phyloP scores from a whole-genome alignment of 2,797 vertebrate genomes.

The Eupleurogrammus muticus region DNA sequence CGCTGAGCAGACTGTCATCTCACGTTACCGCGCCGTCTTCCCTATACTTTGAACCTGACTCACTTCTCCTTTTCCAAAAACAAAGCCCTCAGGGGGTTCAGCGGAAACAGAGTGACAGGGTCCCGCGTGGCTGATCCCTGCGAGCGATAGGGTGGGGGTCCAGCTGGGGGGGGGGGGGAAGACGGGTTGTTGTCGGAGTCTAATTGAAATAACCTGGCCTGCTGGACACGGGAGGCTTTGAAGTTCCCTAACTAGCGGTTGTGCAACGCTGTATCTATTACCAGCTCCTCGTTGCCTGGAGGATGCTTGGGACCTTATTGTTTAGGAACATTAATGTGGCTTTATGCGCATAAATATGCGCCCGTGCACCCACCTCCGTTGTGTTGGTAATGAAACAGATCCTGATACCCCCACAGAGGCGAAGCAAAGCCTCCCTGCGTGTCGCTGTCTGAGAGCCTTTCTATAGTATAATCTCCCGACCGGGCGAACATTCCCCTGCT shows the following conservation, averaged over 20 bases:
- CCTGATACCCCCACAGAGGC: slow-evolving; percentile 22
- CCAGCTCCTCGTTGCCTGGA: slow-evolving; percentile 22
- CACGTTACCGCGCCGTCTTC: slow-evolving; percentile 50
- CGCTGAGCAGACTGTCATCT: slow-evolving; percentile 47
- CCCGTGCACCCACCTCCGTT: background rate
- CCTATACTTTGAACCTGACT: slow-evolving; percentile 69
- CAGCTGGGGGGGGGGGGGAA: slow-evolving; percentile 55
- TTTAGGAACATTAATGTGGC: slow-evolving; percentile 30
- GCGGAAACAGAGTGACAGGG: slow-evolving; percentile 54
- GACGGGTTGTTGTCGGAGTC: slow-evolving; percentile 53
- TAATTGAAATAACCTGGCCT: slow-evolving; percentile 81
- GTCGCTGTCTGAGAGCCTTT: slow-evolving; percentile 41
- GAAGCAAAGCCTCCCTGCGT: slow-evolving; percentile 13
- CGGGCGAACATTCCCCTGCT: slow-evolving; percentile 60
- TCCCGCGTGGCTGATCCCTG: slow-evolving; percentile 60
- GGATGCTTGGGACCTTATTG: slow-evolving; percentile 11
- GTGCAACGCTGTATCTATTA: slow-evolving; percentile 60
- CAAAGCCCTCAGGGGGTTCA: slow-evolving; percentile 46
- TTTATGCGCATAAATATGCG: slow-evolving; percentile 16
- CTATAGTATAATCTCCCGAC: slow-evolving; percentile 66
- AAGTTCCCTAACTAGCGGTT: slow-evolving; percentile 58
- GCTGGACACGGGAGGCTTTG: slow-evolving; percentile 63
- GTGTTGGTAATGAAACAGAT: slow-evolving; percentile 9
- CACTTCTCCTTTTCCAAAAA: slow-evolving; percentile 64
- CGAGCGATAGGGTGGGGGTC: slow-evolving; percentile 67